These are phyloP conservation scores for Rhinopithecus roxellana DNA, from an alignment of 2,113 vertebrate species.

Conservation along the genomic window DNA sequence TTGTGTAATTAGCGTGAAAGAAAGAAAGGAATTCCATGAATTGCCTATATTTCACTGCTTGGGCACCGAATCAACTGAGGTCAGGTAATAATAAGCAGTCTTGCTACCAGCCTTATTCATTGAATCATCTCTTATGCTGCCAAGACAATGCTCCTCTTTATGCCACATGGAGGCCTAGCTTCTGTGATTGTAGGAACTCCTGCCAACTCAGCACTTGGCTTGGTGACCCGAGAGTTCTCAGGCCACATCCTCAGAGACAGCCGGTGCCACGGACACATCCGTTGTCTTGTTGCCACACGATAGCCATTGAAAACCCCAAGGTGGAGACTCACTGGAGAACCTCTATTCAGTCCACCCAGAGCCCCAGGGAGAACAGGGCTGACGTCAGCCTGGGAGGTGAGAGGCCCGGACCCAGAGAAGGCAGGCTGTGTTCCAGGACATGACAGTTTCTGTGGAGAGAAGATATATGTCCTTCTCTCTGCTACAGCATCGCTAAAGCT, in stretches of 20 bases:
- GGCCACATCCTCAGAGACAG: conserved; percentile 65
- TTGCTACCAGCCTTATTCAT: conserved; percentile 57
- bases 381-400: conserved; percentile 69
- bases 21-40: conserved; percentile 62
- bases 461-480: conserved; percentile 41
- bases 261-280: conserved; percentile 42
- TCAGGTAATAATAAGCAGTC: conserved; percentile 66
- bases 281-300: conserved; percentile 28
- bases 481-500: background rate
- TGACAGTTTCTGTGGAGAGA: conserved; percentile 24
- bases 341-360: background rate
- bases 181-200: conserved; percentile 45
- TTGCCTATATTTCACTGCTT: conserved; percentile 60
- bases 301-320: conserved; percentile 43
- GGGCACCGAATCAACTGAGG: conserved; percentile 68
- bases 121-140: conserved; percentile 45
- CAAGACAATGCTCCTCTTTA: conserved; percentile 69
- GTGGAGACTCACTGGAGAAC: background rate
- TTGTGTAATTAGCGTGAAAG: conserved; percentile 47
- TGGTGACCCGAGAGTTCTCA: conserved; percentile 53
- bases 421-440: conserved; percentile 58
- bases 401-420: conserved; percentile 60
- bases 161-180: conserved; percentile 43
- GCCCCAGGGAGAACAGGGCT: conserved; percentile 50
- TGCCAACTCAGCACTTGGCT: conserved; percentile 71